Base-by-base conservation (phyloP, 2,888 invertebrate species). In the Lithophane socia region DNA sequence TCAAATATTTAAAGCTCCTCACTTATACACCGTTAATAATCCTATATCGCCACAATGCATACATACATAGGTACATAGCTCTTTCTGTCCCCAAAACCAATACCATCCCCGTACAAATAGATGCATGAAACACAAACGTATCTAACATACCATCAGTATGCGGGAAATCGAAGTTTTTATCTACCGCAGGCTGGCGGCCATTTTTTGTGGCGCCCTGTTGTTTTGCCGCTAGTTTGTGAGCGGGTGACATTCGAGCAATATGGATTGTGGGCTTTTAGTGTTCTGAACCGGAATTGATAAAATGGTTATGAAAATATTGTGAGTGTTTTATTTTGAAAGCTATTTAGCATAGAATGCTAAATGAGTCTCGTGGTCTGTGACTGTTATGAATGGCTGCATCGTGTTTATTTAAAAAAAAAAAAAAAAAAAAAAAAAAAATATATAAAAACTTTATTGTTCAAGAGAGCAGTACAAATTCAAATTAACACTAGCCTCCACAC, bases 141-240 rank as follows among this genome's bases (percentile, higher is more conserved):
- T 85, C 87, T 81, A 65, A 71, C 78, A 71, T 70, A 58, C 52
- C 52, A 81, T 77, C 85, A 70, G 69, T 44, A 74, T 73, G 58
- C 82, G 74, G 87, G 82, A 74, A 87, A 87, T 81, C 78, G 85
- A 78, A 74, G 52, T 66, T 74, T 74, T 75, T 87, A 85, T 87
- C 87, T 74, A 56, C 82, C 71, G 21, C 82, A 72, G 44, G 29
- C 63, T 58, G 71, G n/a, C 54, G 7, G 16, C 63, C 42, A 56
- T 61, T 63, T 81, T 80, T 80, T 84, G n/a, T 44, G 7, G 29
- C 13, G 16, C 60, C 21, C 61, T 68, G 60, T 58, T 85, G 42
- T 68, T 65, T 37, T 21, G 60, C 63, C 37, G 29, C 60, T 85
- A 75, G 70, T 77, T 66, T 63, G 72, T 58, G 44, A 76, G 18